Evolutionary conservation across 2,113 vertebrate genomes (phyloP), one percentile per base, ranked within the genome.

Genomic region (Chionomys nivalis): DNA sequence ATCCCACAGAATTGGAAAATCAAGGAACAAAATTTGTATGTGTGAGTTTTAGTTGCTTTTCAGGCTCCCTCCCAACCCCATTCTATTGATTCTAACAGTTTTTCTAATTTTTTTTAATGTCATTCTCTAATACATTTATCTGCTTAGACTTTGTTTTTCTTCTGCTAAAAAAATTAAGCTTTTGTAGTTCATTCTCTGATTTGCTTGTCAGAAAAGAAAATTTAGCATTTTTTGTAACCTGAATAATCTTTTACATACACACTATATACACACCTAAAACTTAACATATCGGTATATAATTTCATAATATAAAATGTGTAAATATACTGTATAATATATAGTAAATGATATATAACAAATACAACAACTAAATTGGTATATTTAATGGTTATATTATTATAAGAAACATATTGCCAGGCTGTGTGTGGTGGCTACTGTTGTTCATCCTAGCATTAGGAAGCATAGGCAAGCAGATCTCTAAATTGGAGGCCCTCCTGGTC

Each of bases 141-240:
- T 96, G 24, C 16, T 65, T 83, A 76, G 12, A 24, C 92, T 44
- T 83, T 97, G 11, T 83, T 96, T 94, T 44, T 77, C 52, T 91
- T 33, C 63, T 65, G 63, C 31, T 31, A 66, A 66, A 66, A 66
- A 65, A 75, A 83, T 75, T 89, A 90, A 87, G 2, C 47, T 93
- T 96, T 36, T 44, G 19, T 86, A 26, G 28, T 8, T 81, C 39
- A 79, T 77, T 91, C 42, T 93, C 86, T 14, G 23, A 93, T 90
- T 92, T 39, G 87, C 12, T 39, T 92, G 58, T n/a, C 82, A 36
- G 90, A 96, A 93, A 93, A 89, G 47, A 94, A 76, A 44, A 61
- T 66, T 92, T 90, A 94, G 72, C 17, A 87, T 23, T 83, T 81
- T 66, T 31, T 81, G 3, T 93, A 86, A 7, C 5, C 1, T 49